phyloP scores from a whole-genome alignment of 2,113 vertebrate genomes.

The Embiotoca jacksoni region DNA sequence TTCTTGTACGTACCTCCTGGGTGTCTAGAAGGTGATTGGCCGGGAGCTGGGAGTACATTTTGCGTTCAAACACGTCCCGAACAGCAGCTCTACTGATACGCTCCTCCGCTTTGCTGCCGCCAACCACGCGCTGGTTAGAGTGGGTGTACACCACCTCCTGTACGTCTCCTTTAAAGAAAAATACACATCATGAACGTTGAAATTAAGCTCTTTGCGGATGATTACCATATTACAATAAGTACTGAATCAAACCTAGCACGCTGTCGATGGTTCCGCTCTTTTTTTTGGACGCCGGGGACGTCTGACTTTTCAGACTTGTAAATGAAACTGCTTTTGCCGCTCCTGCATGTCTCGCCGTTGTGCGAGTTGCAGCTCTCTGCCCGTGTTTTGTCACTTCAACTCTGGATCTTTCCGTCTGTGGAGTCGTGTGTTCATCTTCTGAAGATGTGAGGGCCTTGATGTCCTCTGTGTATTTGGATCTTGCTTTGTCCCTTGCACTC shows the following conservation, averaged over 20 bases:
- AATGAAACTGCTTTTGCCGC: conserved; percentile 35
- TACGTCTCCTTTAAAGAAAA: conserved; percentile 84
- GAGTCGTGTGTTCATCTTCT: conserved; percentile 81
- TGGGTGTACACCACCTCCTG: conserved; percentile 91
- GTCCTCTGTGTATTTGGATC: conserved; percentile 73
- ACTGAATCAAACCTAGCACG: conserved; percentile 83
- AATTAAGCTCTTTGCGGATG: not conserved
- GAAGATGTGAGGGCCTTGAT: conserved; percentile 88
- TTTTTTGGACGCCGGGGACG: conserved; percentile 25
- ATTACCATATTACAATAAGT: not conserved
- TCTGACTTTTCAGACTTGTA: conserved; percentile 42
- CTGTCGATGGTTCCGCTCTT: conserved; percentile 72
- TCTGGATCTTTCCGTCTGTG: conserved; percentile 9
- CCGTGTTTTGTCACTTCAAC: not conserved
- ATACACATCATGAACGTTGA: conserved; percentile 2
- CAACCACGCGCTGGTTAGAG: conserved; percentile 95
- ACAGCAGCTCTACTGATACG: conserved; percentile 90
- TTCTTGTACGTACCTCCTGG: conserved; percentile 84
- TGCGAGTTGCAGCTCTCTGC: not conserved
- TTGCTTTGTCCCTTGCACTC: conserved; percentile 13
- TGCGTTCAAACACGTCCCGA: conserved; percentile 90
- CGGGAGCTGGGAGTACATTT: conserved; percentile 93
- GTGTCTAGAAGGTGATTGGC: conserved; percentile 87
- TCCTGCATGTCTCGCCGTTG: not conserved
- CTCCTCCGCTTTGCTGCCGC: conserved; percentile 95